phyloP scores from a whole-genome alignment of 2,888 invertebrate species.

The Melolontha melolontha region DNA sequence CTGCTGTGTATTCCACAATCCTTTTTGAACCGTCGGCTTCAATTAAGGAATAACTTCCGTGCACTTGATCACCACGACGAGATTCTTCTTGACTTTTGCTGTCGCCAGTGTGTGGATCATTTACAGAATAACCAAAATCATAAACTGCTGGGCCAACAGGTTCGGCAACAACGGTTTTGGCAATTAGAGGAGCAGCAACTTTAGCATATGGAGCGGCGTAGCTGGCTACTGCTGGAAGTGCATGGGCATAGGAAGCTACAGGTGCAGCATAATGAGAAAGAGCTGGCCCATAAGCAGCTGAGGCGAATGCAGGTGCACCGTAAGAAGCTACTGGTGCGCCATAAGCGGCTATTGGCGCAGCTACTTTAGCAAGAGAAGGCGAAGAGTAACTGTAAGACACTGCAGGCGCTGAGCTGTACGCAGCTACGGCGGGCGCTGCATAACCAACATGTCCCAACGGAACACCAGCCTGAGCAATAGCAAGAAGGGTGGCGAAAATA shows the following conservation, averaged over 20 bases:
- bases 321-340: slow-evolving; percentile 38
- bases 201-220: slow-evolving; percentile 46
- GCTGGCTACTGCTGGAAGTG: slow-evolving; percentile 50
- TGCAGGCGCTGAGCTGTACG: slow-evolving; percentile 39
- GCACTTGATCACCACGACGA: slow-evolving; percentile 68
- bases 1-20: slow-evolving; percentile 68
- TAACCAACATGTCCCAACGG: slow-evolving; percentile 51
- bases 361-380: slow-evolving; percentile 42
- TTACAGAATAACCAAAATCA: slow-evolving; percentile 66
- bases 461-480: slow-evolving; percentile 48
- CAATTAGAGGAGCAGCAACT: slow-evolving; percentile 50
- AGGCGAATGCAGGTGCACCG: slow-evolving; percentile 1
- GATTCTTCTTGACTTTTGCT: slow-evolving; percentile 68
- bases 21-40: slow-evolving; percentile 69
- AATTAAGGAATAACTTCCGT: slow-evolving; percentile 67
- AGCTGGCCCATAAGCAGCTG: background rate
- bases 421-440: slow-evolving; percentile 43
- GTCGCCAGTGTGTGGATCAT: slow-evolving; percentile 68
- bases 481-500: slow-evolving; percentile 48
- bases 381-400: slow-evolving; percentile 42
- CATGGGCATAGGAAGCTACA: slow-evolving; percentile 48
- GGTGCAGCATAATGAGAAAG: background rate
- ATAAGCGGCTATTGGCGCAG: slow-evolving; percentile 44
- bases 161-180: slow-evolving; percentile 64
- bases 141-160: slow-evolving; percentile 65